Percentiles rank a stretch among this genome's conserved stretches.
These are phyloP conservation scores for Fulica atra DNA, from an alignment of 2,113 vertebrate genomes.

Conservation along the genomic window DNA sequence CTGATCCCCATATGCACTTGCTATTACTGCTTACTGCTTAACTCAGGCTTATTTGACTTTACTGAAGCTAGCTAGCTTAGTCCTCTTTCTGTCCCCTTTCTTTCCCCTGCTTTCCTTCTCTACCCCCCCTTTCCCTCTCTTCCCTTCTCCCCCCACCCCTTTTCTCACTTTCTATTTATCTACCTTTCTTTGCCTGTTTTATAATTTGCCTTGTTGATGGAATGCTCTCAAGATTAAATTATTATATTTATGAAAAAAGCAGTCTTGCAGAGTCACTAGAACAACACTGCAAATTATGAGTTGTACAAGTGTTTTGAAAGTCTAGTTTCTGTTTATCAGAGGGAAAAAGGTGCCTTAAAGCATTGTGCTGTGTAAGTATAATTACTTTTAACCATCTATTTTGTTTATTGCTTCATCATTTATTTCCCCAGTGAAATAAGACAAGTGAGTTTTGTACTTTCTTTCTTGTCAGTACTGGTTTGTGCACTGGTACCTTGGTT, in stretches of 20 bases:
- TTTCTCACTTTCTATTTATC: neutral
- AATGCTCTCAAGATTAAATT: conserved; percentile 1
- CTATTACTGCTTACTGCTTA: conserved; percentile 12
- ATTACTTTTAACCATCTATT: conserved; percentile 27
- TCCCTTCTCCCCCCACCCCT: neutral
- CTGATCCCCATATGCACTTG: conserved; percentile 4
- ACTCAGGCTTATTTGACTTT: conserved; percentile 11
- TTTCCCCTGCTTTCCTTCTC: neutral
- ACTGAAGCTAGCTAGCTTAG: neutral
- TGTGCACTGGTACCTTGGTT: neutral
- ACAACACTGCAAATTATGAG: neutral
- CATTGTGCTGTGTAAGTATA: neutral
- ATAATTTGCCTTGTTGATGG: neutral
- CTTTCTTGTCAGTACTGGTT: neutral
- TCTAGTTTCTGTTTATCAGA: neutral
- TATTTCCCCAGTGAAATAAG: conserved; percentile 19
- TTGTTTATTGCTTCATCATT: conserved; percentile 1
- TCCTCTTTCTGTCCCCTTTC: neutral
- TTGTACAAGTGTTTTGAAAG: neutral
- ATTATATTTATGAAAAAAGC: neutral
- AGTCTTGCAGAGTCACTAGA: neutral
- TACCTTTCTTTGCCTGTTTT: neutral
- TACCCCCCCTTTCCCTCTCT: neutral
- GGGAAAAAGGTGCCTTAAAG: neutral
- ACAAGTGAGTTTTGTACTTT: neutral